Evolutionary conservation across 2,797 vertebrate species (phyloP).

Genomic region (Eleutherodactylus coqui): DNA sequence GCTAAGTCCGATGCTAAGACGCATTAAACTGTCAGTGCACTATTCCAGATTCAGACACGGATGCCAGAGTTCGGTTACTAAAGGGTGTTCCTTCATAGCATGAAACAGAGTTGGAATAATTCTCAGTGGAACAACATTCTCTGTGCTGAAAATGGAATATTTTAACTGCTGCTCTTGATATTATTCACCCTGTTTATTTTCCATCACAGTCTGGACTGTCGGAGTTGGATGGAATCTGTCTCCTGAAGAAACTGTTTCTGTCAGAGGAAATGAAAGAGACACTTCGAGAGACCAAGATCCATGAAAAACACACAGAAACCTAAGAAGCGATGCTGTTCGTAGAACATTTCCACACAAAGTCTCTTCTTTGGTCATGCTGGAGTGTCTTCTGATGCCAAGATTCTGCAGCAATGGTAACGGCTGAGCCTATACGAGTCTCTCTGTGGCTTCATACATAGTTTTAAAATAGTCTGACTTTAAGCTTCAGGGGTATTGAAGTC

Average conservation of each 20-base stretch:
- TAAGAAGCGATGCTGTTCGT: conserved; percentile 20
- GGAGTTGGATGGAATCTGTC: conserved; percentile 53
- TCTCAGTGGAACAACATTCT: conserved; percentile 51
- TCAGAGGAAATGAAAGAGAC: conserved; percentile 59
- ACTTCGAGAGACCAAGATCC: conserved; percentile 46
- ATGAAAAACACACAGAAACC: conserved; percentile 51
- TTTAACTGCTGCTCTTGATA: conserved; percentile 57
- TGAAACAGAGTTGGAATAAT: conserved; percentile 35
- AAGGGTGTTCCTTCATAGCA: conserved; percentile 33
- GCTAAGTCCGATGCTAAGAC: neutral
- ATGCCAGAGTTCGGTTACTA: conserved; percentile 5
- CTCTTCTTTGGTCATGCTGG: conserved; percentile 18
- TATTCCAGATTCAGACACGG: neutral
- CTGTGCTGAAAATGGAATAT: conserved; percentile 51
- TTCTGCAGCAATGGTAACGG: neutral
- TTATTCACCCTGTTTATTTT: conserved; percentile 62
- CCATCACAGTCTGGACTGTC: conserved; percentile 57
- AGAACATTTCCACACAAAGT: conserved; percentile 50
- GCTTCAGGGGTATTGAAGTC: no score
- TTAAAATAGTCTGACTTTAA: neutral
- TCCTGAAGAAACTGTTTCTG: conserved; percentile 51
- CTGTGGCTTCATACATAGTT: neutral
- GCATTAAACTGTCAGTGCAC: no score
- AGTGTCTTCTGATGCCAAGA: neutral
- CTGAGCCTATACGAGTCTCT: neutral